Evolutionary conservation across 2,888 invertebrate species (phyloP), one percentile per base, ranked within the genome.

Genomic region (Gymnosoma rotundatum): DNA sequence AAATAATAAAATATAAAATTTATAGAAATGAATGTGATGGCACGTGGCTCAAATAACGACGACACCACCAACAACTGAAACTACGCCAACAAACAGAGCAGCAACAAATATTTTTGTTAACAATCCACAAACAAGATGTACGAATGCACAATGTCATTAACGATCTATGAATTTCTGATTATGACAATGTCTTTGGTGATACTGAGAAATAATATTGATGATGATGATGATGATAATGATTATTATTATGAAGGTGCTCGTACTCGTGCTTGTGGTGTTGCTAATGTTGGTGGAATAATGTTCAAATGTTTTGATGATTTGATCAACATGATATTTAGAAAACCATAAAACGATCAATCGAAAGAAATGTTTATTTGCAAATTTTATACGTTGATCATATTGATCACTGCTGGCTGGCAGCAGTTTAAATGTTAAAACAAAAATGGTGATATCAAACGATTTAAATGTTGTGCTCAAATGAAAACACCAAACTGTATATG

Each of bases 21-120:
- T 80, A 83, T 80, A 72, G 66, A 72, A 74, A 74, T 45, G 78
- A 78, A 73, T 84, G 84, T 84, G 81, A 84, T 81, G 84, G 84
- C 84, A 84, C 84, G 84, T 84, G 84, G 81, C 64, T 61, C 67
- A 67, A 72, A 82, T 70, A 76, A 67, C 67, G 56, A 67, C 64
- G 63, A 56, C 66, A 42, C 42, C 52, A 45, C 0, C 38, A 54
- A 52, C 38, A 67, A 52, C 54, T 21, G 9, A 14, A 21, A 6
- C 42, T 16, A 42, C 38, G 10, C 38, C 38, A 38, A 42, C 42
- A 42, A 42, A 0, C 32, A 32, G 6, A 42, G 42, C 42, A 32
- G n/a, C 42, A 70, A 78, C 9, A 63, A 70, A 78, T 54, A 78
- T 60, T 69, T 42, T 78, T 78, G 61, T 52, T 14, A 66, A 54